phyloP scores from a whole-genome alignment of 1,140 invertebrate species.

The Oscheius sp. region DNA sequence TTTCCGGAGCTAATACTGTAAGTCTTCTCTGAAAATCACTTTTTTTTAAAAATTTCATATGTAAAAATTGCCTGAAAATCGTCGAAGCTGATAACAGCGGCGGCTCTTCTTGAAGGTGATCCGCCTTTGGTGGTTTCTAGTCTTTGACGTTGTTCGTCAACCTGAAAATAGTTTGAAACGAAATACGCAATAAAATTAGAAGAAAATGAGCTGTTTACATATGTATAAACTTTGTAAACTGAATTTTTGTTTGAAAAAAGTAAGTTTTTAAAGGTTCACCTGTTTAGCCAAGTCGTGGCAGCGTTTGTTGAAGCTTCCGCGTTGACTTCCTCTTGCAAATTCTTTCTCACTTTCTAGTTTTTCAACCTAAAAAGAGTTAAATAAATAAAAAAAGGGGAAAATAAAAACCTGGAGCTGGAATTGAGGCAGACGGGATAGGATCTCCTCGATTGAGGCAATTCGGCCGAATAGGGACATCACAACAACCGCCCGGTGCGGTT shows the following conservation, averaged over 20 bases:
- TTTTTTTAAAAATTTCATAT: not conserved
- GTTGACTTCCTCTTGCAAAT: not conserved
- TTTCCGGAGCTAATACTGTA: no score
- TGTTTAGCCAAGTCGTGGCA: not conserved
- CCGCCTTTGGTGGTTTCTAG: not conserved
- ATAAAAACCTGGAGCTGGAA: not conserved
- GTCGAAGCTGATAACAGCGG: not conserved
- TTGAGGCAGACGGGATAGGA: not conserved
- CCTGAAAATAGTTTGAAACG: slow-evolving; percentile 5
- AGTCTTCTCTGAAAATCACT: not conserved
- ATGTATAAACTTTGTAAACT: not conserved
- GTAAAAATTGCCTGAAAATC: slow-evolving; percentile 11
- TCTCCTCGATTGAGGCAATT: not conserved
- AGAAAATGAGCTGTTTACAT: not conserved
- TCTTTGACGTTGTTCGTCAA: slow-evolving; percentile 12
- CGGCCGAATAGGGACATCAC: not conserved
- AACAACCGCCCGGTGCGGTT: no score
- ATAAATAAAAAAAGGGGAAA: not conserved
- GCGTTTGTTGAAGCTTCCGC: not conserved
- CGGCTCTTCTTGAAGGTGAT: not conserved
- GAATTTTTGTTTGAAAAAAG: not conserved
- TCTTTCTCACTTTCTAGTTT: not conserved
- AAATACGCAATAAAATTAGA: not conserved
- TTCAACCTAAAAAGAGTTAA: not conserved
- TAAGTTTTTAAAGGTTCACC: not conserved